These are phyloP conservation scores for Stenodema calcarata DNA, from an alignment of 2,888 invertebrate species.

Conservation along the genomic window DNA sequence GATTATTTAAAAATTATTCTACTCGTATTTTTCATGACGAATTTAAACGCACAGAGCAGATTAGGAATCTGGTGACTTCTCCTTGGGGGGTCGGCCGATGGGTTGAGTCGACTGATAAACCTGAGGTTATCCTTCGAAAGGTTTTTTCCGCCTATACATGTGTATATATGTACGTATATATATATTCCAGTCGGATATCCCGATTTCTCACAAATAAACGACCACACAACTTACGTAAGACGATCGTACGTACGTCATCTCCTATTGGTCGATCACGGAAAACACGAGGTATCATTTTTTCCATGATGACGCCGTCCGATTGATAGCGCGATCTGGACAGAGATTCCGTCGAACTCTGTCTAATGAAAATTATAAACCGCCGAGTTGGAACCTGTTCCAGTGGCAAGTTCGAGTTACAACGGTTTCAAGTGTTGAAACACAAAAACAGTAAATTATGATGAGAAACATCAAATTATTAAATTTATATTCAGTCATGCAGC, in stretches of 20 bases:
- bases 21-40: neutral
- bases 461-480: too few species aligned
- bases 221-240: neutral
- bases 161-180: too few species aligned
- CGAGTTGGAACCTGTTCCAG: too few species aligned
- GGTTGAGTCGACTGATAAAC: neutral
- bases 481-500: too few species aligned
- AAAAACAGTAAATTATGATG: too few species aligned
- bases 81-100: neutral
- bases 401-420: too few species aligned
- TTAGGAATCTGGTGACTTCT: neutral
- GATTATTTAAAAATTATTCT: too few species aligned
- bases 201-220: neutral
- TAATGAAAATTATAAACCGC: too few species aligned
- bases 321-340: neutral
- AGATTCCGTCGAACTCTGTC: too few species aligned
- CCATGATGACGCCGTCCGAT: neutral
- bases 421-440: too few species aligned
- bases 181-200: neutral
- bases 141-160: too few species aligned
- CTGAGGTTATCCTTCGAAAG: neutral
- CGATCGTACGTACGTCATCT: neutral
- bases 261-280: neutral
- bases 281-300: neutral
- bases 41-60: neutral